Evolutionary conservation across 2,113 vertebrate genomes (phyloP).

Genomic region (Carassius auratus): DNA sequence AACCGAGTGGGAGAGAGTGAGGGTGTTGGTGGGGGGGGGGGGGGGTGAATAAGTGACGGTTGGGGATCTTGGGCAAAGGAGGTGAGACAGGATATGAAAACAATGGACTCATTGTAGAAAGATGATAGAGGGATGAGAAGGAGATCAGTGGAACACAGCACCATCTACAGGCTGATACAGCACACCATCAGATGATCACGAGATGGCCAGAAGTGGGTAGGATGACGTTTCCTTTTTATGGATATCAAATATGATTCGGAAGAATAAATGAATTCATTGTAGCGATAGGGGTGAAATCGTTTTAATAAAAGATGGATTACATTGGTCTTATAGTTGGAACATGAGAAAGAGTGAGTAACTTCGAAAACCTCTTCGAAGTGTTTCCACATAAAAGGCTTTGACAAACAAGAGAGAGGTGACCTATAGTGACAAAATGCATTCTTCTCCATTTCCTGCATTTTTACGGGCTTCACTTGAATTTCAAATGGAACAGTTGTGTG

Average conservation of each 20-base stretch:
- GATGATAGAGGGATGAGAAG: conserved; percentile 50
- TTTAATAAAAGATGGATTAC: conserved; percentile 13
- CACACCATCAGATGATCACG: conserved; percentile 41
- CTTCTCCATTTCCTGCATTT: conserved; percentile 43
- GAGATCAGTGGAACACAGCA: conserved; percentile 82
- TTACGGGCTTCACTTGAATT: conserved; percentile 21
- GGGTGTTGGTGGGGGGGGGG: conserved; percentile 36
- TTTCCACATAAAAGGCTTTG: conserved; percentile 41
- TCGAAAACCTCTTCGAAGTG: conserved; percentile 1
- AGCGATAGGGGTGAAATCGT: conserved; percentile 1
- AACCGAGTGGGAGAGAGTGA: conserved; percentile 6
- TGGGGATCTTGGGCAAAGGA: conserved; percentile 70
- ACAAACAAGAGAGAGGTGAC: conserved; percentile 39
- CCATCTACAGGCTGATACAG: conserved; percentile 83
- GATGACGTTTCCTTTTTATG: neutral
- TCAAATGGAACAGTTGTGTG: conserved; percentile 28
- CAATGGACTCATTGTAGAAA: conserved; percentile 82
- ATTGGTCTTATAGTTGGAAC: conserved; percentile 12
- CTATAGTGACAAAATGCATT: conserved; percentile 32
- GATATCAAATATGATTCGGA: neutral
- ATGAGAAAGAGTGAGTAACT: conserved; percentile 39
- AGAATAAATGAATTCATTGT: neutral
- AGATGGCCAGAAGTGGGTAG: neutral
- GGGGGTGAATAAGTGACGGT: conserved; percentile 66
- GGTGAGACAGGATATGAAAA: conserved; percentile 73